phyloP scores from a whole-genome alignment of 2,113 vertebrate species.

The Corapipo altera region DNA sequence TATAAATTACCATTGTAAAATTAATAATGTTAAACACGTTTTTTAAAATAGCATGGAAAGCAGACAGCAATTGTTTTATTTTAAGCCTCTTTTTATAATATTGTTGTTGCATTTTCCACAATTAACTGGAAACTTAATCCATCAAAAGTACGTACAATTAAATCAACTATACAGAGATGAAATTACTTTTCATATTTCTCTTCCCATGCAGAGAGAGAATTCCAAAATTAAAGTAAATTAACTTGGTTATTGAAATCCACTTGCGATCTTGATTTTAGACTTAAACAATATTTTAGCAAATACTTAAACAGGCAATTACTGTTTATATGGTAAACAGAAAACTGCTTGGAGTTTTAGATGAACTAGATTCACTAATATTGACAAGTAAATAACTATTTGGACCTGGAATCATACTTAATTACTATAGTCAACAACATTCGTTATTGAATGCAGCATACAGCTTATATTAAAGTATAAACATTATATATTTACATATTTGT shows the following conservation, averaged over 20 bases:
- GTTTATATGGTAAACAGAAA: slow-evolving; percentile 41
- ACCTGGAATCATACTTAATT: slow-evolving; percentile 23
- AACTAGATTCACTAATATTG: slow-evolving; percentile 21
- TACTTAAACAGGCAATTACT: slow-evolving; percentile 12
- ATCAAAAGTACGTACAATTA: slow-evolving; percentile 65
- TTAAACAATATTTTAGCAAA: slow-evolving; percentile 50
- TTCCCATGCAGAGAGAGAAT: slow-evolving; percentile 50
- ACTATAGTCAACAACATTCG: slow-evolving; percentile 10
- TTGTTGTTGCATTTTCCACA: slow-evolving; percentile 21
- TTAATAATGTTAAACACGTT: slow-evolving; percentile 41
- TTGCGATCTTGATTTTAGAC: slow-evolving; percentile 51
- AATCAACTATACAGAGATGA: slow-evolving; percentile 64
- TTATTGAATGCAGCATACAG: background rate
- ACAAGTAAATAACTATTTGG: slow-evolving; percentile 27
- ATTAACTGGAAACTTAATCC: slow-evolving; percentile 68
- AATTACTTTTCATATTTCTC: slow-evolving; percentile 58
- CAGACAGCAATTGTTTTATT: slow-evolving; percentile 37
- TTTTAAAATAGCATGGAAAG: background rate
- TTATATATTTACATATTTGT: background rate
- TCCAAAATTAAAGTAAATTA: slow-evolving; percentile 64
- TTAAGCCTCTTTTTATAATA: slow-evolving; percentile 30
- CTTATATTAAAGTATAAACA: background rate
- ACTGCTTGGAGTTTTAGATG: background rate
- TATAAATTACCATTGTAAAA: slow-evolving; percentile 41
- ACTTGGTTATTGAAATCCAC: slow-evolving; percentile 43